Percentiles rank a stretch among this genome's conserved stretches.
Conservation (phyloP, 2,888 invertebrate species). For the Troides oblongomaculatus region DNA sequence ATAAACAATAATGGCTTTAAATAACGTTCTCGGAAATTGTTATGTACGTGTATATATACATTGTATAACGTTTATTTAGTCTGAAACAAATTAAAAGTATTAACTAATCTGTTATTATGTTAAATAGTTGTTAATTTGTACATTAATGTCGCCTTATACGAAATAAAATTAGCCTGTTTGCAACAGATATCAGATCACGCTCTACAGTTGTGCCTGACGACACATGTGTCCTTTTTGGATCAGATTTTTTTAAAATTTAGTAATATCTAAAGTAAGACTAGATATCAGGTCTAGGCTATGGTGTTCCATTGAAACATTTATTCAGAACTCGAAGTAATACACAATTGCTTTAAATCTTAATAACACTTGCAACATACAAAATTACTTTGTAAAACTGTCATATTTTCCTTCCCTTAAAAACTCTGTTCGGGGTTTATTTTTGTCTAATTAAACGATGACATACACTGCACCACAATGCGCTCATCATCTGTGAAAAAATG, state of each 20-base stretch:
- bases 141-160: not conserved
- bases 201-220: not conserved
- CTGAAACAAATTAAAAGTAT: conserved; percentile 12
- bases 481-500: no score
- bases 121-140: conserved; percentile 8
- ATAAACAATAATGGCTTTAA: conserved; percentile 32
- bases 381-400: no score
- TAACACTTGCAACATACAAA: no score
- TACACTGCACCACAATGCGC: no score
- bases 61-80: not conserved
- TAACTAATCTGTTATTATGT: conserved; percentile 6
- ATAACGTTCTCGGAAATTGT: conserved; percentile 26
- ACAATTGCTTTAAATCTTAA: no score
- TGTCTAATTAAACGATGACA: no score
- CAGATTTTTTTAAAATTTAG: not conserved
- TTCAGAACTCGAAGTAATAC: no score
- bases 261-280: not conserved
- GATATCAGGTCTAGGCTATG: not conserved
- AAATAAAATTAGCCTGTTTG: not conserved
- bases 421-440: no score
- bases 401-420: no score
- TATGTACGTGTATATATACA: not conserved
- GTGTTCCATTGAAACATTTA: no score
- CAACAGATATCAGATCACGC: not conserved
- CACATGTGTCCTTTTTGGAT: not conserved